Percentiles rank a stretch among this genome's conserved stretches.
These are phyloP conservation scores for Bothrops jararaca DNA, from an alignment of 2,113 vertebrate species.

Conservation along the genomic window DNA sequence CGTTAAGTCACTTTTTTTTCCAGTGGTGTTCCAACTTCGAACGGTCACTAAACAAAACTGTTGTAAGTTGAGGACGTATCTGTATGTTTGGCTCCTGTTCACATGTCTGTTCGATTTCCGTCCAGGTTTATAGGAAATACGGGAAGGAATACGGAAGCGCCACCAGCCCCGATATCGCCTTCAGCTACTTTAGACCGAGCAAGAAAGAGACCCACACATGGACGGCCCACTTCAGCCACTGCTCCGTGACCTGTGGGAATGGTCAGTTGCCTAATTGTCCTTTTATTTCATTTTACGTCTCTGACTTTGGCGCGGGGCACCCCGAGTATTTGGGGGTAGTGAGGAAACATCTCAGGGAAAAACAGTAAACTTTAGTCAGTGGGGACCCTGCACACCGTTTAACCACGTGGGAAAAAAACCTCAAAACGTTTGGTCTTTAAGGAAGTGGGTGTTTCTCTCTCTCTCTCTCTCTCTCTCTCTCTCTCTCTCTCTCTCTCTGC, in stretches of 20 bases:
- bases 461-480: too few species aligned
- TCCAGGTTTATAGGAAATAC: constrained; percentile 87
- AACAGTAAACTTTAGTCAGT: not conserved
- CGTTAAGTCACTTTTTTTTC: too few species aligned
- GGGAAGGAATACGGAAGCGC: constrained; percentile 80
- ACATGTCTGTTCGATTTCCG: not conserved
- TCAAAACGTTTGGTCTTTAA: not conserved
- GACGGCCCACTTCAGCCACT: constrained; percentile 68
- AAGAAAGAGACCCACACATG: constrained; percentile 64
- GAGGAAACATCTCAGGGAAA: not conserved
- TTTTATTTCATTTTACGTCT: not conserved
- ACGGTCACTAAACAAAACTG: not conserved
- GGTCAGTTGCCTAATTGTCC: constrained; percentile 66
- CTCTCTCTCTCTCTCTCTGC: not conserved
- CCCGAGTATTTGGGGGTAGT: not conserved
- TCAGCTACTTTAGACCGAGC: constrained; percentile 77
- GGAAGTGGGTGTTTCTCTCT: not conserved
- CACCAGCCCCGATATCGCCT: constrained; percentile 84
- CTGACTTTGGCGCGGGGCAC: not conserved
- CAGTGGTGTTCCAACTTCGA: too few species aligned
- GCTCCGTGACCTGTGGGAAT: constrained; percentile 87
- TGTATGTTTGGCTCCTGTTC: not conserved
- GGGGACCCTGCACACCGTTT: not conserved
- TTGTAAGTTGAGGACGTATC: not conserved
- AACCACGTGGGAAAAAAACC: not conserved